Evolutionary conservation across 1,140 invertebrate genomes (phyloP).

Genomic region (Cataglyphis hispanica): DNA sequence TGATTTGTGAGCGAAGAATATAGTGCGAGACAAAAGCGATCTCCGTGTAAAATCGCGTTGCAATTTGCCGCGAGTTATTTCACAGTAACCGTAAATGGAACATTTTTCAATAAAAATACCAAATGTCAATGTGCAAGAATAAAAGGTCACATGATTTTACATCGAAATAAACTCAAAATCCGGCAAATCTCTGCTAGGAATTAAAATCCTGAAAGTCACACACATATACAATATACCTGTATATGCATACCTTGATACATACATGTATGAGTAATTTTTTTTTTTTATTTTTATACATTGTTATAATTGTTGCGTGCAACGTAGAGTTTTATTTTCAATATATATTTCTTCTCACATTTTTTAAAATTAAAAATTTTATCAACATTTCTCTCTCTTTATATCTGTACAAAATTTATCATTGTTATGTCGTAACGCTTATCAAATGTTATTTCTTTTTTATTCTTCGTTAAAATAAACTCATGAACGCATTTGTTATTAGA

Average conservation of each 20-base stretch:
- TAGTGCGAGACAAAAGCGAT: neutral
- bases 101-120: neutral
- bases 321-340: neutral
- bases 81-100: neutral
- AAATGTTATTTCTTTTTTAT: slow-evolving; percentile 2
- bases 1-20: neutral
- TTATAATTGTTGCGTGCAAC: neutral
- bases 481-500: neutral
- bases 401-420: neutral
- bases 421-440: neutral
- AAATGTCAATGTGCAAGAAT: neutral
- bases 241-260: no score
- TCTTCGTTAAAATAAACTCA: slow-evolving; percentile 26
- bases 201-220: neutral
- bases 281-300: neutral
- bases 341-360: neutral
- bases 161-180: slow-evolving; percentile 9
- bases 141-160: slow-evolving; percentile 18
- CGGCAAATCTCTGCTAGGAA: neutral
- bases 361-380: neutral
- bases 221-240: no score
- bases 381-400: neutral
- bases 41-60: neutral
- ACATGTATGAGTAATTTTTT: neutral
- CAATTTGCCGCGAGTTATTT: neutral